Evolutionary conservation across 2,888 invertebrate genomes (phyloP), one percentile per base, ranked within the genome.

Genomic region (Rosalia funebris): DNA sequence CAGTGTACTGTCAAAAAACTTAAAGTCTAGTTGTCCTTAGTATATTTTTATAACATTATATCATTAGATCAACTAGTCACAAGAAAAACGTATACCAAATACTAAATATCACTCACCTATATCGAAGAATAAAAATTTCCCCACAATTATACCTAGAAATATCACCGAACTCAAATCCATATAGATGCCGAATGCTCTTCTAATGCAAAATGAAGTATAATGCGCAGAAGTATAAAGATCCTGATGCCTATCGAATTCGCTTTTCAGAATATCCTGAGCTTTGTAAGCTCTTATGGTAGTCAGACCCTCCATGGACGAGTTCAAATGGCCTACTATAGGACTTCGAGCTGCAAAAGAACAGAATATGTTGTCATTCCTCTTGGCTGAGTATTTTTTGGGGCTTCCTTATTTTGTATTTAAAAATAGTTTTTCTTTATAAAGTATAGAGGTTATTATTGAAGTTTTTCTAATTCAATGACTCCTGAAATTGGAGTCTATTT

Each of bases 161-260:
- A 73, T 11, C 2, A 69, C 65, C n/a, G 74, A 75, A 7, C 77
- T 56, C 9, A 71, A 54, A 47, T 80, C 79, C 65, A 79, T 69
- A 57, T 74, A 76, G 57, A 78, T 78, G 1, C 69, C 75, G 61
- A 79, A 79, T 1, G 79, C 78, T 56, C 72, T 65, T 25, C 88
- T 88, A n/a, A 65, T 45, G 50, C 66, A 68, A 50, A 54, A 45
- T 1, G 52, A 57, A 58, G 88, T 76, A 36, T 71, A 76, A 32
- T 68, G 46, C 1, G 70, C 69, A 0, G 78, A 76, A 55, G 69
- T 72, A 60, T 73, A 72, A 1, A 75, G 14, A 57, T 79, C 75
- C 53, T 75, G 75, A 62, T 78, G 75, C 10, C 64, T 59, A 59
- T 80, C 79, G 55, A 79, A 81, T 66, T 80, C 79, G 3, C 69